phyloP scores from a whole-genome alignment of 2,113 vertebrate genomes.

The Psammodynastes pulverulentus region DNA sequence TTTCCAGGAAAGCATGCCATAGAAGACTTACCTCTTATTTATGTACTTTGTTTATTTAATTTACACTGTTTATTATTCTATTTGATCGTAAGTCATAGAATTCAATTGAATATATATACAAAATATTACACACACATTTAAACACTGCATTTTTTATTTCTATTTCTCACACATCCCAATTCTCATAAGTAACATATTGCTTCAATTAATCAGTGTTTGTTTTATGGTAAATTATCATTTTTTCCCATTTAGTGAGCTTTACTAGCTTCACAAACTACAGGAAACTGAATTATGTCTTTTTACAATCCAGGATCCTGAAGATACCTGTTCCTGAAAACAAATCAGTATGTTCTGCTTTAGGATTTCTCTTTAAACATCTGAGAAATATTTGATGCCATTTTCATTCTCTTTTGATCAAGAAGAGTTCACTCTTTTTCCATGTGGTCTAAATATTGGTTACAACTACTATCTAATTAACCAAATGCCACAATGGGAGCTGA shows the following conservation, averaged over 20 bases:
- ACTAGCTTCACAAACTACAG: not conserved
- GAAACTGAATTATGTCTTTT: not conserved
- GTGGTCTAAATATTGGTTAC: not conserved
- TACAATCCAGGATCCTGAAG: not conserved
- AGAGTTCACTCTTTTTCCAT: not conserved
- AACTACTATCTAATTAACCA: constrained; percentile 27
- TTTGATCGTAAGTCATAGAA: not conserved
- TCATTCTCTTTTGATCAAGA: not conserved
- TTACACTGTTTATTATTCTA: not conserved
- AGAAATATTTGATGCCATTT: not conserved
- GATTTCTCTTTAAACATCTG: not conserved
- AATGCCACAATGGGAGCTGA: constrained; percentile 16
- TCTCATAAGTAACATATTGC: not conserved
- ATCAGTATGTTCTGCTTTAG: not conserved
- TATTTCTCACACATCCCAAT: not conserved
- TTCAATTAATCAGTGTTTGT: not conserved
- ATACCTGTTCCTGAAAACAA: not conserved
- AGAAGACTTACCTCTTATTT: not conserved
- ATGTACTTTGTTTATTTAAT: not conserved
- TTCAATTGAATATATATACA: not conserved
- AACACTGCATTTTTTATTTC: not conserved
- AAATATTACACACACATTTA: not conserved
- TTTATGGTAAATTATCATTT: not conserved
- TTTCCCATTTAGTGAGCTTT: not conserved
- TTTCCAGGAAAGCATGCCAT: not conserved